Evolutionary conservation across 2,113 vertebrate genomes (phyloP).

Genomic region (Patagioenas fasciata): DNA sequence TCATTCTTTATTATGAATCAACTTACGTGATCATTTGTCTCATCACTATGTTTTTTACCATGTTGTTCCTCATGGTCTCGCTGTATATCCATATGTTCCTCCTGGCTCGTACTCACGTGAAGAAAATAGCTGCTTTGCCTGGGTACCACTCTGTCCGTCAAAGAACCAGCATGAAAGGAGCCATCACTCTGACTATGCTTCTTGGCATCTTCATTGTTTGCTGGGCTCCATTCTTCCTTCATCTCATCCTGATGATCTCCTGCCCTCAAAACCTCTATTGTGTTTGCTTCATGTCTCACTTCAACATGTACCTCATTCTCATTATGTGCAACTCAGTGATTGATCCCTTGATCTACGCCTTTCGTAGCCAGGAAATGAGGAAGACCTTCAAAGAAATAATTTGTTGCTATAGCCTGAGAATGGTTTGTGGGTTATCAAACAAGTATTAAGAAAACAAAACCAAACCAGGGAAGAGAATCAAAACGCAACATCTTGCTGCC

Average conservation of each 20-base stretch:
- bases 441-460: constrained; percentile 75
- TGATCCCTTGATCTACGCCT: constrained; percentile 93
- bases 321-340: constrained; percentile 97
- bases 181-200: constrained; percentile 90
- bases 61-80: constrained; percentile 92
- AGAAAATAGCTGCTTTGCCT: constrained; percentile 86
- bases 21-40: constrained; percentile 90
- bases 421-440: constrained; percentile 71
- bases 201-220: constrained; percentile 93
- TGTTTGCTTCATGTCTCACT: constrained; percentile 97
- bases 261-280: constrained; percentile 93
- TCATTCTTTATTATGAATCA: constrained; percentile 93
- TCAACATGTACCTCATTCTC: constrained; percentile 96
- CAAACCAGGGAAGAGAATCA: not conserved
- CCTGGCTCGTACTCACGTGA: constrained; percentile 88
- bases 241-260: constrained; percentile 93
- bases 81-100: constrained; percentile 97
- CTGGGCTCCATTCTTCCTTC: constrained; percentile 96
- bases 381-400: constrained; percentile 94
- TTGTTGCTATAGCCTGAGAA: constrained; percentile 82
- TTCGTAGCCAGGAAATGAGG: constrained; percentile 95
- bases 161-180: constrained; percentile 89
- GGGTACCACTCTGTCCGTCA: constrained; percentile 84
- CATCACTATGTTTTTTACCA: constrained; percentile 93
- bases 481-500: not conserved